Percentiles rank a stretch among this genome's conserved stretches.
Conservation (phyloP, 1,140 invertebrate genomes). For the Diuraphis noxia region DNA sequence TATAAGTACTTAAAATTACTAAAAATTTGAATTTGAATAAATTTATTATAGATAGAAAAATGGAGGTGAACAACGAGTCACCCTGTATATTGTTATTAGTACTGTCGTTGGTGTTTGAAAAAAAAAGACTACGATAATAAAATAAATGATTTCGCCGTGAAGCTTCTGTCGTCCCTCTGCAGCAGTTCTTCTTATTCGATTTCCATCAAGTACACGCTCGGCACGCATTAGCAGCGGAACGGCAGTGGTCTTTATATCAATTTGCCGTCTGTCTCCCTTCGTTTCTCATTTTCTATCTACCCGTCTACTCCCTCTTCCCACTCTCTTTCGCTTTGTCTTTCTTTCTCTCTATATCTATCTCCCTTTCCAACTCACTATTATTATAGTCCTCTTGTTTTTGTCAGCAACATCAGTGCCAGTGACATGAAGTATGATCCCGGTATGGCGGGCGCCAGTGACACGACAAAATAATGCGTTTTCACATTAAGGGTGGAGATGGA, state of each 20-base stretch:
- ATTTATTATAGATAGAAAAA: background rate
- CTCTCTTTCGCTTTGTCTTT: background rate
- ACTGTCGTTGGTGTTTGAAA: background rate
- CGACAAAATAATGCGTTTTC: constrained; percentile 33
- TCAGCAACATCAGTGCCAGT: constrained; percentile 31
- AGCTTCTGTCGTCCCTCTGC: background rate
- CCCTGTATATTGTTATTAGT: background rate
- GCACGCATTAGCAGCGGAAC: background rate
- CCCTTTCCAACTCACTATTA: background rate
- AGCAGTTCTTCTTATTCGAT: background rate
- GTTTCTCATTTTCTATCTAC: background rate
- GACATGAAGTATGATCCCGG: constrained; percentile 28
- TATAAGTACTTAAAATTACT: background rate
- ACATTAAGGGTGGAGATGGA: constrained; percentile 27
- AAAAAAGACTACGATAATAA: background rate
- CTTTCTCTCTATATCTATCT: no score
- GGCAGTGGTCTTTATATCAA: background rate
- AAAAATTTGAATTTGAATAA: background rate
- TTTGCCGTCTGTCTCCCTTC: constrained; percentile 10
- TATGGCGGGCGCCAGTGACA: constrained; percentile 35
- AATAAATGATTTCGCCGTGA: background rate
- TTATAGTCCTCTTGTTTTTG: constrained; percentile 22
- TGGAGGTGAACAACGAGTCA: background rate
- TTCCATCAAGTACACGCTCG: background rate
- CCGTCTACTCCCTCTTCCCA: background rate